These are phyloP conservation scores for Euwallacea fornicatus DNA, from an alignment of 1,140 invertebrate genomes.

Conservation along the genomic window DNA sequence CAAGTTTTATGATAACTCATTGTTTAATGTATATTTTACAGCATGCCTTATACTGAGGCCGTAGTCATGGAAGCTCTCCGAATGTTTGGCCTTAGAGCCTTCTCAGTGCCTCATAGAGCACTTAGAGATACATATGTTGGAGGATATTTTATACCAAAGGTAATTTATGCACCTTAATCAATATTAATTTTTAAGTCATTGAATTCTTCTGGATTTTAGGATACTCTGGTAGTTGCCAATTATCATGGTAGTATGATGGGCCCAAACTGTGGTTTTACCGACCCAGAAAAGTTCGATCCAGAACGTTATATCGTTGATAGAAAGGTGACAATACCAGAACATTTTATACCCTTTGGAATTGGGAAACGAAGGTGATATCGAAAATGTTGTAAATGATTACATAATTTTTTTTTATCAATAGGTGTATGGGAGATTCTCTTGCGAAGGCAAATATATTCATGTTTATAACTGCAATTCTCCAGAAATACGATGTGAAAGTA, in stretches of 20 bases:
- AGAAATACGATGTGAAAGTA: conserved; percentile 71
- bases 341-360: conserved; percentile 76
- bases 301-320: conserved; percentile 75
- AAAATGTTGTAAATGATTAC: background rate
- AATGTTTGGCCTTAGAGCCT: conserved; percentile 76
- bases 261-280: conserved; percentile 64
- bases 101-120: conserved; percentile 78
- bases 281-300: conserved; percentile 75
- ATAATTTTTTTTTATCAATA: conserved; percentile 41
- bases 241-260: conserved; percentile 76
- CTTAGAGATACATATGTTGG: conserved; percentile 68
- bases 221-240: conserved; percentile 83
- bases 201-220: conserved; percentile 54
- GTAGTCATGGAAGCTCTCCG: conserved; percentile 74
- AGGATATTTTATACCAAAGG: conserved; percentile 77
- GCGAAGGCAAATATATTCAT: conserved; percentile 85
- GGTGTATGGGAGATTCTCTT: conserved; percentile 83
- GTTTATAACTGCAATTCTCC: conserved; percentile 75
- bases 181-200: conserved; percentile 9
- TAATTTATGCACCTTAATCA: conserved; percentile 46
- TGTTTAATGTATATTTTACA: conserved; percentile 45
- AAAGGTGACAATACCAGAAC: conserved; percentile 67
- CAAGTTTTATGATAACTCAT: too few relatives aligned
- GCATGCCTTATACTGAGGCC: conserved; percentile 79
- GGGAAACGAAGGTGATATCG: conserved; percentile 59